Percentiles rank a stretch among this genome's conserved stretches.
phyloP scores from a whole-genome alignment of 2,113 vertebrate genomes.

The Ceratotherium simum region DNA sequence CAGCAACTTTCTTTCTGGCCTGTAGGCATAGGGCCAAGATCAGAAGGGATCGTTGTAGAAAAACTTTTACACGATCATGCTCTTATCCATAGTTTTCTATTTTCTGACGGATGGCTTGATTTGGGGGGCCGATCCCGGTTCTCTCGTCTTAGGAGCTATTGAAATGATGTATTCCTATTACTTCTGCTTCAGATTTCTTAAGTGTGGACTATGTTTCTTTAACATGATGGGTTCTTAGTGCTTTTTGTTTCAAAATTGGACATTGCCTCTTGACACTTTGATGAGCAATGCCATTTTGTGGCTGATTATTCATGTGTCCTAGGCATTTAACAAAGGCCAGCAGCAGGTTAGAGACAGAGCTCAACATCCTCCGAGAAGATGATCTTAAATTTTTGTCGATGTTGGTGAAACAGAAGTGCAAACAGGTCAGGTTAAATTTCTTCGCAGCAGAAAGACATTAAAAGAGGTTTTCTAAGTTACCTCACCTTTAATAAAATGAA shows the following conservation, averaged over 20 bases:
- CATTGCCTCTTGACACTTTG: constrained; percentile 59
- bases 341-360: constrained; percentile 64
- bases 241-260: constrained; percentile 68
- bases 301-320: constrained; percentile 62
- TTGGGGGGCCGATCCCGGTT: not conserved
- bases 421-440: constrained; percentile 85
- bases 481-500: constrained; percentile 90
- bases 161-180: rapidly evolving
- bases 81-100: not conserved
- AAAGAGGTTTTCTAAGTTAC: constrained; percentile 84
- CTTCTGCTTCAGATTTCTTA: not conserved
- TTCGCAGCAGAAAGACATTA: constrained; percentile 78
- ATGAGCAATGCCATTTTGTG: constrained; percentile 36
- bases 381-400: constrained; percentile 78
- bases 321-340: constrained; percentile 65
- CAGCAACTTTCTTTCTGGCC: not conserved
- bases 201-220: not conserved
- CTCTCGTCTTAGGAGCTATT: not conserved
- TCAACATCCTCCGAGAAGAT: constrained; percentile 75
- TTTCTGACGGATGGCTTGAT: not conserved
- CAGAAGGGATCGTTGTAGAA: not conserved
- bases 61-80: rapidly evolving
- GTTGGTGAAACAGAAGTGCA: constrained; percentile 80
- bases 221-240: not conserved
- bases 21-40: not conserved